Evolutionary conservation across 2,888 invertebrate species (phyloP).

Genomic region (Amblyjoppa proteus): DNA sequence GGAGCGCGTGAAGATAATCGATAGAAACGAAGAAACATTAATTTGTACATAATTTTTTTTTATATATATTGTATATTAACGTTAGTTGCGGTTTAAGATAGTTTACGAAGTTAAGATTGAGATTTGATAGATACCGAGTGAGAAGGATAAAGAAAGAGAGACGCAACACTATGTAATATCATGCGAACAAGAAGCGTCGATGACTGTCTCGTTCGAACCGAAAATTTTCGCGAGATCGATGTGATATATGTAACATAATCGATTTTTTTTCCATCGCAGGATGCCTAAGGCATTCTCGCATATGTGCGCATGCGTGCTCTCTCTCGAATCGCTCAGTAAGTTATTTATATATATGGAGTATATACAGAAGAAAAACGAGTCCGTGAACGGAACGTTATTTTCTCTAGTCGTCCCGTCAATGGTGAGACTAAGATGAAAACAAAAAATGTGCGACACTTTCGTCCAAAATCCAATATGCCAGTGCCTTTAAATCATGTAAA

Average conservation of each 20-base stretch:
- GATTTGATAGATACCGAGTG: constrained; percentile 53
- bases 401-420: constrained; percentile 63
- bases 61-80: constrained; percentile 71
- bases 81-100: constrained; percentile 69
- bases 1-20: constrained; percentile 55
- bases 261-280: constrained; percentile 32
- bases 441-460: constrained; percentile 60
- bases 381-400: constrained; percentile 55
- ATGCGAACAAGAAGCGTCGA: constrained; percentile 31
- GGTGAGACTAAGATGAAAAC: constrained; percentile 60
- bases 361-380: constrained; percentile 46
- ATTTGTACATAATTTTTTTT: constrained; percentile 66
- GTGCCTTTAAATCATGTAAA: constrained; percentile 78
- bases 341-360: constrained; percentile 59
- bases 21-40: constrained; percentile 31
- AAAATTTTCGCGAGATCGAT: constrained; percentile 40
- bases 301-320: constrained; percentile 33
- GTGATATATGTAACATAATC: constrained; percentile 37
- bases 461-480: constrained; percentile 72
- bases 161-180: constrained; percentile 26
- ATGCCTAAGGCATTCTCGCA: constrained; percentile 60
- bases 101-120: constrained; percentile 63
- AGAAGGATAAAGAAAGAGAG: constrained; percentile 48
- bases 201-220: constrained; percentile 16
- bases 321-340: constrained; percentile 61